These are phyloP conservation scores for Leptodactylus fallax DNA, from an alignment of 2,797 vertebrate species.

Conservation along the genomic window DNA sequence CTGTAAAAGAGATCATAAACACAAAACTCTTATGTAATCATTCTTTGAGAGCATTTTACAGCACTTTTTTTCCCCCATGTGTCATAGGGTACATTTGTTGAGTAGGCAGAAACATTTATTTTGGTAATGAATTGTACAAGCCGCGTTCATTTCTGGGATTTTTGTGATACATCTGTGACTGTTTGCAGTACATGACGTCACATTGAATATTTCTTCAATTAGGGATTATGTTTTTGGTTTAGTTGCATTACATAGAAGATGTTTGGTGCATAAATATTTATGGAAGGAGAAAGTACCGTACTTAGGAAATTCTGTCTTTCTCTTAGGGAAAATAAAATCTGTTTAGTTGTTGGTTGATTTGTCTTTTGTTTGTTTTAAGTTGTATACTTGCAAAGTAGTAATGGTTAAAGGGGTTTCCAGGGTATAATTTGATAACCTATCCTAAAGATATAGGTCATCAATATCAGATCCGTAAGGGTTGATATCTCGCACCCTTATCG, in stretches of 20 bases:
- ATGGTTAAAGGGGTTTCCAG: background rate
- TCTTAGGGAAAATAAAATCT: background rate
- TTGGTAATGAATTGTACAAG: background rate
- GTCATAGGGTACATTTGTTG: constrained; percentile 28
- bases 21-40: constrained; percentile 39
- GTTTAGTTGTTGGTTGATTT: background rate
- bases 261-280: constrained; percentile 16
- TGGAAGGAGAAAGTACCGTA: background rate
- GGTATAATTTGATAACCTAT: too few relatives aligned
- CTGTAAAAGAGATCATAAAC: constrained; percentile 18
- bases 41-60: background rate
- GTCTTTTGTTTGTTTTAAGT: background rate
- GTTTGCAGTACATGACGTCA: constrained; percentile 2
- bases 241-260: background rate
- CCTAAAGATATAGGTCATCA: too few relatives aligned
- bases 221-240: background rate
- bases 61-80: constrained; percentile 14
- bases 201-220: background rate
- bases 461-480: too few relatives aligned
- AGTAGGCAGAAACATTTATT: constrained; percentile 18
- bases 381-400: background rate
- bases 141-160: background rate
- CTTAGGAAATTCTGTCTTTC: background rate
- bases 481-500: too few relatives aligned
- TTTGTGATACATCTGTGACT: background rate